Percentiles rank a stretch among this genome's conserved stretches.
These are phyloP conservation scores for Thera britannica DNA, from an alignment of 2,888 invertebrate genomes.

Conservation along the genomic window DNA sequence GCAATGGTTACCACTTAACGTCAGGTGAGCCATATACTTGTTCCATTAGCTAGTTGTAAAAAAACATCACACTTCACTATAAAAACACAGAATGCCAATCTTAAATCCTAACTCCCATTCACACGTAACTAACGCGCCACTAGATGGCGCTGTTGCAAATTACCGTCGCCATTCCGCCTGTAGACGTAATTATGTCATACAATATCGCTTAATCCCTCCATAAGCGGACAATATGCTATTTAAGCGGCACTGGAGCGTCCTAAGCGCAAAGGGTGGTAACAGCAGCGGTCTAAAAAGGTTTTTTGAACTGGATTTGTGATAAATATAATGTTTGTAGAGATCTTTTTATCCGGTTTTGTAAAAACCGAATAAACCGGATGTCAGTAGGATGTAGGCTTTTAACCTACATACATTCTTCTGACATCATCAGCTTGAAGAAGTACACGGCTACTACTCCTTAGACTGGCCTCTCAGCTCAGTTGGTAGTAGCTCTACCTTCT, in stretches of 20 bases:
- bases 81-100: neutral
- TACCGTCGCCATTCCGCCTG: constrained; percentile 31
- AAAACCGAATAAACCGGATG: no score
- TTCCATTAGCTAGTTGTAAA: no score
- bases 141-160: constrained; percentile 41
- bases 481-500: no score
- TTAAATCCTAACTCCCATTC: constrained; percentile 15
- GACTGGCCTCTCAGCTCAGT: no score
- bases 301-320: neutral
- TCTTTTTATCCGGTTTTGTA: no score
- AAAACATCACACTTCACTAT: neutral
- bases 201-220: constrained; percentile 39
- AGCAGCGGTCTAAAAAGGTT: neutral
- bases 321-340: neutral
- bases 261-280: constrained; percentile 1
- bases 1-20: no score
- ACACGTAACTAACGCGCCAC: constrained; percentile 25
- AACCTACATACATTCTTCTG: no score
- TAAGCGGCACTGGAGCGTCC: constrained; percentile 21
- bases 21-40: no score
- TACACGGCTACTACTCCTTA: no score
- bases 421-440: no score
- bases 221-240: constrained; percentile 32
- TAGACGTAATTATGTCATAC: constrained; percentile 42
- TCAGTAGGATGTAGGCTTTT: no score